Percentiles rank a stretch among this genome's conserved stretches.
phyloP scores from a whole-genome alignment of 2,888 invertebrate genomes.

The Spialia ferax region DNA sequence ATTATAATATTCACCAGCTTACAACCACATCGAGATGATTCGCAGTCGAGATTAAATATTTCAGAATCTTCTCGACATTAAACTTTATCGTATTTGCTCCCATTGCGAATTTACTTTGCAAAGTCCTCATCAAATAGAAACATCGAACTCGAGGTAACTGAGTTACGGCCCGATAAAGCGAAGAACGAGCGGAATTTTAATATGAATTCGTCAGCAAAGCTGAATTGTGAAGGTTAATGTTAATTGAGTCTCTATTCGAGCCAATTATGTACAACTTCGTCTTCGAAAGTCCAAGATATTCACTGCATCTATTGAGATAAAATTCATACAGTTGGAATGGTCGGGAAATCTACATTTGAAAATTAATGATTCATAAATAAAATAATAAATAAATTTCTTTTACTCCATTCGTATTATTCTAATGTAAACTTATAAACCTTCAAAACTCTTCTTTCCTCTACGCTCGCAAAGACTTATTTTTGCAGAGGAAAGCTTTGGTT shows the following conservation, averaged over 20 bases:
- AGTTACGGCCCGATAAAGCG: slow-evolving; percentile 68
- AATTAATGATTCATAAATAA: background rate
- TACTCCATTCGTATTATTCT: no score
- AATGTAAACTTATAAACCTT: background rate
- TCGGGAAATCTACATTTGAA: background rate
- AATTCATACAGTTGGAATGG: background rate
- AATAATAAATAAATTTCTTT: no score
- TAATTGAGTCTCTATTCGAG: slow-evolving; percentile 33
- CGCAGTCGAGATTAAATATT: slow-evolving; percentile 53
- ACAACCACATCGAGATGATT: slow-evolving; percentile 50
- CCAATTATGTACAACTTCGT: slow-evolving; percentile 29
- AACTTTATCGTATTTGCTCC: slow-evolving; percentile 67
- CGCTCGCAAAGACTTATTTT: background rate
- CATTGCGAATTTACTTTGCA: slow-evolving; percentile 62
- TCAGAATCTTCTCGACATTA: slow-evolving; percentile 55
- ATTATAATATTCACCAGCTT: slow-evolving; percentile 51
- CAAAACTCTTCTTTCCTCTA: background rate
- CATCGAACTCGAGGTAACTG: slow-evolving; percentile 65
- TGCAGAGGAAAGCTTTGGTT: background rate
- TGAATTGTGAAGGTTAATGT: slow-evolving; percentile 52
- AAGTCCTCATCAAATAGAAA: slow-evolving; percentile 69
- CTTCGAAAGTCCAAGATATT: background rate
- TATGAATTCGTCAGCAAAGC: slow-evolving; percentile 54
- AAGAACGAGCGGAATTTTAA: slow-evolving; percentile 66
- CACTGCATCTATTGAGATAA: background rate